phyloP scores from a whole-genome alignment of 2,797 vertebrate species.

The Avahi laniger region DNA sequence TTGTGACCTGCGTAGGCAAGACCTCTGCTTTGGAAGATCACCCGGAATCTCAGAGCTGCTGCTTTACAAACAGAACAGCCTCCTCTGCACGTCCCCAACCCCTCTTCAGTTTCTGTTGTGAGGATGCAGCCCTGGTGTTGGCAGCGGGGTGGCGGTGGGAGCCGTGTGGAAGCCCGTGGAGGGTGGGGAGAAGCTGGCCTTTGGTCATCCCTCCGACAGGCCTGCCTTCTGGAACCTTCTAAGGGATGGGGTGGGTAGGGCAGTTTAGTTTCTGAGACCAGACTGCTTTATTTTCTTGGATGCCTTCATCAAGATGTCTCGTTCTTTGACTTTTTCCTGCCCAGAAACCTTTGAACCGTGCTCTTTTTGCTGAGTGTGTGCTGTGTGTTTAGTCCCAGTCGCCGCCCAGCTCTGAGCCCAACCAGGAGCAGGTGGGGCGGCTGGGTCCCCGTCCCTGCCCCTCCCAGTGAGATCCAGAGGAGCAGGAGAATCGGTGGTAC shows the following conservation, averaged over 20 bases:
- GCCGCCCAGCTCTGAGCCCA: not conserved
- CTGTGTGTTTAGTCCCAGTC: not conserved
- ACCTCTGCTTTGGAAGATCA: not conserved
- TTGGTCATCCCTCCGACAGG: rapidly evolving
- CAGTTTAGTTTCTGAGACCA: not conserved
- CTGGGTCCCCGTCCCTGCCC: not conserved
- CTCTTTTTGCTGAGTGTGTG: not conserved
- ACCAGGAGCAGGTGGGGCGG: rapidly evolving
- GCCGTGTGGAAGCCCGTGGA: too few relatives aligned
- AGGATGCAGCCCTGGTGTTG: not conserved
- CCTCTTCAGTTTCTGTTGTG: not conserved
- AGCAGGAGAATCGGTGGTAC: rapidly evolving
- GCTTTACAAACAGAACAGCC: not conserved
- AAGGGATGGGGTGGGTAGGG: not conserved
- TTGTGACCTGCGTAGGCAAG: rapidly evolving
- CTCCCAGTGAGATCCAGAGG: not conserved
- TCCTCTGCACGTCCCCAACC: rapidly evolving
- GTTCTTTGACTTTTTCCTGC: conserved; percentile 53
- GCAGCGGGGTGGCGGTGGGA: too few relatives aligned
- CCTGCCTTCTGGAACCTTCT: not conserved
- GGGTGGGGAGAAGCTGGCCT: not conserved
- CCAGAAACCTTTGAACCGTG: not conserved
- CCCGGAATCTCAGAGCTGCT: not conserved
- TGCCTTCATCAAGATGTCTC: not conserved
- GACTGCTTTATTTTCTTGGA: not conserved